A percentile compares a stretch with the other conserved stretches of the same genome.
These are phyloP conservation scores for Calidris pugnax DNA, from an alignment of 2,113 vertebrate species.

Conservation along the genomic window DNA sequence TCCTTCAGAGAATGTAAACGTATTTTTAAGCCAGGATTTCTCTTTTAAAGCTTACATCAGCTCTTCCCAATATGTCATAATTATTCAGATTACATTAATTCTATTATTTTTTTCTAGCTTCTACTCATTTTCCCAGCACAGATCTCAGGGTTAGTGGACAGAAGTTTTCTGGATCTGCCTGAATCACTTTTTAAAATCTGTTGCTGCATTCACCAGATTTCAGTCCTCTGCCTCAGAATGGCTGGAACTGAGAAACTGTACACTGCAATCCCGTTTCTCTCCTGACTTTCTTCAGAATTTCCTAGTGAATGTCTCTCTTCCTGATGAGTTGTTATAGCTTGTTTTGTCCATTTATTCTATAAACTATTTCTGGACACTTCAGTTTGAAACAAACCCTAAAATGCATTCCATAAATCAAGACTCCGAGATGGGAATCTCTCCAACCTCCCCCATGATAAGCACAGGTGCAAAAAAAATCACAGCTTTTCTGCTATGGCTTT, in stretches of 20 bases:
- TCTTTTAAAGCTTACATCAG: background rate
- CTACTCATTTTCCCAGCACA: background rate
- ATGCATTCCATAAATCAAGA: background rate
- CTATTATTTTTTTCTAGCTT: background rate
- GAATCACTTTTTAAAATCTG: background rate
- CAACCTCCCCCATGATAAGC: background rate
- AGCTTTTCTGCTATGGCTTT: background rate
- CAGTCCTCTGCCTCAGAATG: background rate
- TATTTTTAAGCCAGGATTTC: background rate
- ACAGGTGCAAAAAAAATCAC: conserved; percentile 8
- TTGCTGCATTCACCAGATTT: background rate
- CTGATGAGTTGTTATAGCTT: background rate
- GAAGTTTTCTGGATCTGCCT: background rate
- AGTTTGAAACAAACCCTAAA: background rate
- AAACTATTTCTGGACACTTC: background rate
- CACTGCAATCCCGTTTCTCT: background rate
- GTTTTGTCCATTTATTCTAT: background rate
- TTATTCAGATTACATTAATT: background rate
- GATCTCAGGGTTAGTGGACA: background rate
- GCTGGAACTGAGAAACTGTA: background rate
- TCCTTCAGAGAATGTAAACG: background rate
- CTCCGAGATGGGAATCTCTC: background rate
- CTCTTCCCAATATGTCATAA: background rate
- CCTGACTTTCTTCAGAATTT: background rate
- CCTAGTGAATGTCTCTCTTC: background rate